Evolutionary conservation across 35 echinoderm and acorn worm genomes (phyloP).

Genomic region (Lytechinus variegatus): DNA sequence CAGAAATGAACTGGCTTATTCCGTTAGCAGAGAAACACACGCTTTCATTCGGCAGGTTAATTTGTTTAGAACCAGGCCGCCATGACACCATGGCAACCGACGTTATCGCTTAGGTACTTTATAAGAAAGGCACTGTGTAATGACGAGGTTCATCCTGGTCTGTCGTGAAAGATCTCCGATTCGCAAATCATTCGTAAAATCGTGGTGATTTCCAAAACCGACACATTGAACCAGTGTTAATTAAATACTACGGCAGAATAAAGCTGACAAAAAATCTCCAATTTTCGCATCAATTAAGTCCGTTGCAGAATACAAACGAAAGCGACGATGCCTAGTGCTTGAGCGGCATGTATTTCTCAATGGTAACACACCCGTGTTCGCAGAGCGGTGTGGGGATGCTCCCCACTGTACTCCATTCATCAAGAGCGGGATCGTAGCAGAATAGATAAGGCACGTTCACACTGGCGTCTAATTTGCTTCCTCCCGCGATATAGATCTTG

Average conservation of each 20-base stretch:
- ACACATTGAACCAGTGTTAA: not conserved
- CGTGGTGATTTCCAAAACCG: not conserved
- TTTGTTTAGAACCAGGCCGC: too few species aligned
- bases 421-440: slow-evolving; percentile 87
- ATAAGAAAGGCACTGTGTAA: not conserved
- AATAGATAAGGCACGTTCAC: slow-evolving; percentile 82
- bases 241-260: not conserved
- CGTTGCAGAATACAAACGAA: not conserved
- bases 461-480: slow-evolving; percentile 89
- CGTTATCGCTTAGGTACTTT: too few species aligned
- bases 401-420: slow-evolving; percentile 86
- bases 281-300: not conserved
- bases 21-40: too few species aligned
- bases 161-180: not conserved
- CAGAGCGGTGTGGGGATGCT: slow-evolving; percentile 81
- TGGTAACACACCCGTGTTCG: slow-evolving; percentile 97
- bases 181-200: not conserved
- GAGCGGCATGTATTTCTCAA: slow-evolving; percentile 93
- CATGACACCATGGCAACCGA: too few species aligned
- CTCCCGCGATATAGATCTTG: slow-evolving; percentile 89
- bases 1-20: too few species aligned
- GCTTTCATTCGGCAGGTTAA: too few species aligned
- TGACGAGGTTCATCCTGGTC: too few species aligned
- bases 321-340: not conserved
- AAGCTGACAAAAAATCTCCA: not conserved